phyloP scores from a whole-genome alignment of 2,888 invertebrate species.

The Drosophila kuntzei region DNA sequence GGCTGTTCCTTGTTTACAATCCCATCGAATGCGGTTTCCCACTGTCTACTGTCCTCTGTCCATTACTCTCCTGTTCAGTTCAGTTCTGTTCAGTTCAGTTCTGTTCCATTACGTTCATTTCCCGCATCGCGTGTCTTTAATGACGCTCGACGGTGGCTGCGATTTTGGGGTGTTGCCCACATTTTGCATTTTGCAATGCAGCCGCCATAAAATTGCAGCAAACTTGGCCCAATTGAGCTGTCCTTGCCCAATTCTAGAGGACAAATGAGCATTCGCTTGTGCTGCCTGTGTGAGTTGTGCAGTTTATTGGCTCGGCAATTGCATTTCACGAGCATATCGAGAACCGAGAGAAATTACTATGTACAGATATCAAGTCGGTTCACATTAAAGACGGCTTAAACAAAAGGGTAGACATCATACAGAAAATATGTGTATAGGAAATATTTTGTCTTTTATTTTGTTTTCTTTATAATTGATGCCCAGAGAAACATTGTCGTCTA shows the following conservation, averaged over 20 bases:
- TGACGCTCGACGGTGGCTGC: conserved; percentile 57
- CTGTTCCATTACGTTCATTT: conserved; percentile 29
- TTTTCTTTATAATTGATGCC: too few species aligned
- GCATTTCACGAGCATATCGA: conserved; percentile 21
- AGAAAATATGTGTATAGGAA: not conserved
- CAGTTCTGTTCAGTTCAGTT: conserved; percentile 6
- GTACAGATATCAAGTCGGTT: too few species aligned
- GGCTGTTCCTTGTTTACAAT: not conserved
- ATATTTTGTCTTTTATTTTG: too few species aligned
- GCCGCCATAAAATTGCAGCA: conserved; percentile 67
- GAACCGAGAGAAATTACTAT: too few species aligned
- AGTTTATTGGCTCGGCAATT: conserved; percentile 36
- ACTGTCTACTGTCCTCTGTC: not conserved
- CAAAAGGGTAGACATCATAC: too few species aligned
- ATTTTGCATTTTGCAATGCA: conserved; percentile 47
- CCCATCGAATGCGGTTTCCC: conserved; percentile 16
- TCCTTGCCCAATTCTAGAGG: conserved; percentile 3
- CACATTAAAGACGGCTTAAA: not conserved
- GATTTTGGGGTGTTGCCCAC: conserved; percentile 57
- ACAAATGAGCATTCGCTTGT: conserved; percentile 7
- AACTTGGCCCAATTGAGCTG: conserved; percentile 27
- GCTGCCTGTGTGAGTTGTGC: conserved; percentile 20
- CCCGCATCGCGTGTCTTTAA: conserved; percentile 67
- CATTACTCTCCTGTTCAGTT: conserved; percentile 5
- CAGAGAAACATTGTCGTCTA: too few species aligned